Evolutionary conservation across 2,797 vertebrate genomes (phyloP), one percentile per base, ranked within the genome.

Genomic region (Lophotriccus pileatus): DNA sequence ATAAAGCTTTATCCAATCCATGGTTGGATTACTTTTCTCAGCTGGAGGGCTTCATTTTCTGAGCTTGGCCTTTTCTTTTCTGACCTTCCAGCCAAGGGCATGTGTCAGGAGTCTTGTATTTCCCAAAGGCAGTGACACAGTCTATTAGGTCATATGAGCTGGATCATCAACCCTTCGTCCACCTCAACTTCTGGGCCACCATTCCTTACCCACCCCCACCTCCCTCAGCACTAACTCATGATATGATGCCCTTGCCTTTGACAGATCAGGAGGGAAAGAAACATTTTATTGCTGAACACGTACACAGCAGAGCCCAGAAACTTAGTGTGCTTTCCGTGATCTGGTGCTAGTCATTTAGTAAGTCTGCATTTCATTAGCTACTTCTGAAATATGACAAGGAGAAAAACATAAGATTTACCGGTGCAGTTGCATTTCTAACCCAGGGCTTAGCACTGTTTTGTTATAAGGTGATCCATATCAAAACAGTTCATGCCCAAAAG

Each of bases 81-180:
- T 97, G 97, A 97, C 97, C 96, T 98, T 96, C 93, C 46, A 94
- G 89, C 96, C 89, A 94, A 97, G 96, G 96, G 94, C 89, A 72
- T 75, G 78, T 96, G 92, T 93, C 94, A 91, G 87, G 94, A 85
- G 76, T 34, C 63, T 89, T 88, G 43, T 70, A 81, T 96, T 94
- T 97, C 95, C 95, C 84, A 22, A 84, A 97, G 95, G 96, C 93
- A 92, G 94, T 97, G 94, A 97, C 96, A 97, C 92, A 60, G 95
- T 36, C 88, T 95, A 94, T 96, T 91, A 97, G 76, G 78, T 94
- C 92, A 95, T 83, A 56, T 81, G 84, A 95, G 74, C 93, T 77
- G 79, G 89, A 96, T 96, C 87, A 94, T 96, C 87, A 89, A 20
- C 76, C 59, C 58, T 87, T 93, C 4, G 60, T 63, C 73, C 85